phyloP scores from a whole-genome alignment of 2,888 invertebrate species.

The Macrophya alboannulata region DNA sequence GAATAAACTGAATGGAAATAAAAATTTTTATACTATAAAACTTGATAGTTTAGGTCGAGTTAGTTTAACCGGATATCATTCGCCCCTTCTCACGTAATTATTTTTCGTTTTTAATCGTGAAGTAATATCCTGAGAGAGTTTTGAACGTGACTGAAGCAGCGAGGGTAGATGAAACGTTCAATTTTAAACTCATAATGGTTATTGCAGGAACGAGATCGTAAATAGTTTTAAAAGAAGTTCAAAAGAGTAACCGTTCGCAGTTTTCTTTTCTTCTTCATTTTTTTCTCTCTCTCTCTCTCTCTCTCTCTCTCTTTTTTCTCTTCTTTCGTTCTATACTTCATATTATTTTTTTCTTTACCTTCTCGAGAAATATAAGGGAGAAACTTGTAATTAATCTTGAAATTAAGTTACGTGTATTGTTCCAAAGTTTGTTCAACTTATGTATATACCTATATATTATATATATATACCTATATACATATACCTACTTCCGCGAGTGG shows the following conservation, averaged over 20 bases:
- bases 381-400: constrained; percentile 55
- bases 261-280: not conserved
- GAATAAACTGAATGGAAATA: too few species aligned
- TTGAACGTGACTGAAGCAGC: constrained; percentile 24
- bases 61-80: not conserved
- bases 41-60: too few species aligned
- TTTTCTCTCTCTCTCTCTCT: not conserved
- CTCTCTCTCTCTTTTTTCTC: not conserved
- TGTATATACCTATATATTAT: not conserved
- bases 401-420: constrained; percentile 55
- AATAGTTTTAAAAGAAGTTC: constrained; percentile 51
- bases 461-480: not conserved
- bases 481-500: constrained; percentile 1
- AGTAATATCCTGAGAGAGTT: constrained; percentile 31
- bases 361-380: constrained; percentile 9
- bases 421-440: constrained; percentile 43
- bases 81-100: constrained; percentile 11
- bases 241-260: constrained; percentile 41
- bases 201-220: constrained; percentile 47
- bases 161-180: not conserved
- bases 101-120: not conserved
- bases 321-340: not conserved
- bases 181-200: constrained; percentile 44
- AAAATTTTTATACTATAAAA: too few species aligned
- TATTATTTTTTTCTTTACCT: not conserved